Evolutionary conservation across 2,888 invertebrate species (phyloP).

Genomic region (Cosmia trapezina): DNA sequence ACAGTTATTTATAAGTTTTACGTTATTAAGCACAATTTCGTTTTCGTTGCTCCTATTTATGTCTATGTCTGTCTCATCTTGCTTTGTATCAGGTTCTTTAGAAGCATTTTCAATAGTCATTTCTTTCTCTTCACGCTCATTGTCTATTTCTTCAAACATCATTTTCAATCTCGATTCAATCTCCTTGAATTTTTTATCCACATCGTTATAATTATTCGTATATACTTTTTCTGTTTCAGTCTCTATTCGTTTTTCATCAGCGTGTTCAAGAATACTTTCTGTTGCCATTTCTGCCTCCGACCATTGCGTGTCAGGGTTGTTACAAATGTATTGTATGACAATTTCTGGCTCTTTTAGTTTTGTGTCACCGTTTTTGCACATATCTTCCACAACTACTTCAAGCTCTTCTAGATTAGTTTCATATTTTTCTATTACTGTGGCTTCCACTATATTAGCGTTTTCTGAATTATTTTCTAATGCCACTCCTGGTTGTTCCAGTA

Average conservation of each 20-base stretch:
- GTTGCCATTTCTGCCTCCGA: background rate
- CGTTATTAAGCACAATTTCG: constrained; percentile 21
- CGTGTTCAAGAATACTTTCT: background rate
- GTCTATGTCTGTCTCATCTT: background rate
- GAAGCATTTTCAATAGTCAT: background rate
- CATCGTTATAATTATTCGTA: background rate
- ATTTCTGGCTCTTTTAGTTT: background rate
- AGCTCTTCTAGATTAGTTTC: background rate
- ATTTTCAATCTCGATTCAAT: constrained; percentile 22
- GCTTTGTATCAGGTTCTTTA: background rate
- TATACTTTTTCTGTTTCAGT: constrained; percentile 5
- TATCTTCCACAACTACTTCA: background rate
- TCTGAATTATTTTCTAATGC: background rate
- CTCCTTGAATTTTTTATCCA: constrained; percentile 36
- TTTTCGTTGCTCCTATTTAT: background rate
- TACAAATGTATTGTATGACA: background rate
- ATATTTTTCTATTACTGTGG: background rate
- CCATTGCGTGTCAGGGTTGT: background rate
- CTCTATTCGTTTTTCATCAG: background rate
- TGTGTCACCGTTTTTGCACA: background rate
- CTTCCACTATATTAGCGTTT: background rate
- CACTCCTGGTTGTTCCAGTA: background rate
- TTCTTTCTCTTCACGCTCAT: constrained; percentile 2
- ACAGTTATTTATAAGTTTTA: background rate
- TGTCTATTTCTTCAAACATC: constrained; percentile 20